Evolutionary conservation across 2,113 vertebrate species (phyloP), one percentile per base, ranked within the genome.

Genomic region (Nannobrachium achirus): DNA sequence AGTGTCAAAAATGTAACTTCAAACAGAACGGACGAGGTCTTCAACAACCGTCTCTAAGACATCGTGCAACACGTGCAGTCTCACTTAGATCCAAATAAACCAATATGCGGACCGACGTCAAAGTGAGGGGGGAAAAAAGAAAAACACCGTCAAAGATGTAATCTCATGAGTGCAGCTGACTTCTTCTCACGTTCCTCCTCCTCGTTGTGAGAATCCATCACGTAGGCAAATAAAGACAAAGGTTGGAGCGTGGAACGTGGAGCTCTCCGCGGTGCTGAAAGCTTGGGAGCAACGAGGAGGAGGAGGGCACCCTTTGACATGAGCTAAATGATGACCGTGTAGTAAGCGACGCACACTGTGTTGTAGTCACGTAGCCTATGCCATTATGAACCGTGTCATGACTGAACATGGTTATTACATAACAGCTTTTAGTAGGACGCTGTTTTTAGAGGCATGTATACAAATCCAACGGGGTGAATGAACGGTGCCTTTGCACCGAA

Each of bases 181-280:
- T 56, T 49, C 19, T 52, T 52, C 19, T 52, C 1, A 14, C 33
- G 33, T 69, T 65, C 67, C 66, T 19, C 46, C 64, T 70, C 8
- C 25, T 33, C 64, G 66, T 48, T 55, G 59, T 49, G 6, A 18
- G 25, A 62, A 6, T 62, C 67, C 42, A 20, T 45, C 18, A 63
- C 49, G 13, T 51, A 41, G 4, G 40, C 46, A 53, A 66, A 68
- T 25, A 53, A 8, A 52, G 42, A 42, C 8, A 46, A 49, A n/a
- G 6, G n/a, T n/a, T n/a, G n/a, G 46, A 14, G 46, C 39, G 6
- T 13, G 11, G 6, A 9, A 72, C 14, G 6, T 39, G 80, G 90
- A 88, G 86, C 92, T 94, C 75, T 81, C 91, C 93, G 53, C 71
- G 90, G 93, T 94, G 81, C 92, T 94, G 91, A 92, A 90, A 5